Evolutionary conservation across 2,113 vertebrate genomes (phyloP), one percentile per base, ranked within the genome.

Genomic region (Lasiurus borealis): DNA sequence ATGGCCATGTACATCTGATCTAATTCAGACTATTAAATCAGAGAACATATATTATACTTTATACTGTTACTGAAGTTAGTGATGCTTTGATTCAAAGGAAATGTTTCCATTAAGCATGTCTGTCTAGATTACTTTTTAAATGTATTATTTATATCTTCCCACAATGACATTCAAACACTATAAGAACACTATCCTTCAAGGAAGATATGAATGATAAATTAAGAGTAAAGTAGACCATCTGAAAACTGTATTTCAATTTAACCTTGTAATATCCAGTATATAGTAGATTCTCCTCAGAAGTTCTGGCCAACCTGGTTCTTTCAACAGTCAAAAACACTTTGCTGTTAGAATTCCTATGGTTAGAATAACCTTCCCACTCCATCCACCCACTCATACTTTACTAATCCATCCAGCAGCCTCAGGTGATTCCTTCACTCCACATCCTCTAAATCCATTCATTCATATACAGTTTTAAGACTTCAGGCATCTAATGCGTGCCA

Each of bases 11-110:
- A 34, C 52, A 59, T 64, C 12, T 80, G 34, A 71, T 83, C 40
- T 88, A 87, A 68, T 76, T 90, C 50, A 92, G 92, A 97, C 82
- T 72, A 95, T 57, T 66, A 94, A 93, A 90, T 73, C 71, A 94
- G 87, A 94, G 75, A 94, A 73, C 9, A 75, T 36, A 85, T 92
- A 78, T 48, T 83, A 59, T 46, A 27, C 18, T 82, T 93, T 73
- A 93, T 52, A 89, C 5, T 36, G 23, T 75, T 19, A 85, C 69
- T 69, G 12, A 71, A 95, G 64, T 86, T 84, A 88, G 40, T 77
- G 85, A 92, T 81, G 18, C 80, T 93, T 95, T 82, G 62, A 90
- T 93, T 90, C 83, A 91, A 88, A 89, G 59, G 72, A 93, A 72
- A 91, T 73, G 11, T 88, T 83, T 87, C 84, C 54, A 84, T 76